phyloP scores from a whole-genome alignment of 2,888 invertebrate species.

The Hirtodrosophila duncani region DNA sequence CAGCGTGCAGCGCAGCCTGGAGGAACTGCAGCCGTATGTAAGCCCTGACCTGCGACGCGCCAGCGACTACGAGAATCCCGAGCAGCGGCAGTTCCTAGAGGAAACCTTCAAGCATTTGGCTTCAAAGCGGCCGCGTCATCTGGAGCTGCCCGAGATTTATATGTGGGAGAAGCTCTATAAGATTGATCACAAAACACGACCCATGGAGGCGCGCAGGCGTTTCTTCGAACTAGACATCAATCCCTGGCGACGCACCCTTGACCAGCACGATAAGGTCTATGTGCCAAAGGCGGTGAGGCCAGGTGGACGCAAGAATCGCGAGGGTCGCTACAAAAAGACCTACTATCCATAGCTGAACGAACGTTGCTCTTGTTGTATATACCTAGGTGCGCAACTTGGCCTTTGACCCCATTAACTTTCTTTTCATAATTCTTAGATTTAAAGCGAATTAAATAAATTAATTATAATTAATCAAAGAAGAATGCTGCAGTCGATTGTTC shows the following conservation, averaged over 20 bases:
- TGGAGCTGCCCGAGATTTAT: slow-evolving; percentile 84
- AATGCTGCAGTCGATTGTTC: no score
- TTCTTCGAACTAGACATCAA: slow-evolving; percentile 85
- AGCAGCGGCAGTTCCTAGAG: slow-evolving; percentile 85
- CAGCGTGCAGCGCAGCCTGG: slow-evolving; percentile 79
- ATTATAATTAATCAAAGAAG: no score
- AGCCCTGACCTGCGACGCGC: slow-evolving; percentile 78
- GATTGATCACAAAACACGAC: slow-evolving; percentile 83
- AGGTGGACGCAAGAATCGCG: slow-evolving; percentile 81
- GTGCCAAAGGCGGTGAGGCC: slow-evolving; percentile 84
- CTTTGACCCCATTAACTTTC: no score
- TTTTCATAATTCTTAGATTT: no score
- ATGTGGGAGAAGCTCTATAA: slow-evolving; percentile 92
- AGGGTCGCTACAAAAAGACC: slow-evolving; percentile 82
- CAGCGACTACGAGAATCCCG: slow-evolving; percentile 85
- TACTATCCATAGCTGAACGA: slow-evolving; percentile 86
- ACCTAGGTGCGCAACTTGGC: no score
- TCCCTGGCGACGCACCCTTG: slow-evolving; percentile 82
- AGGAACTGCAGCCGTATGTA: slow-evolving; percentile 87
- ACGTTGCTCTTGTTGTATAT: no score
- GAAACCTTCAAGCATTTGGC: slow-evolving; percentile 83
- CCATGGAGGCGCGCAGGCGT: slow-evolving; percentile 83
- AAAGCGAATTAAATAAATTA: no score
- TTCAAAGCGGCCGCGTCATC: slow-evolving; percentile 83
- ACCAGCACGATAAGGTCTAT: slow-evolving; percentile 84